Conservation (phyloP, 2,888 invertebrate species). For the Leptodirus hochenwartii region DNA sequence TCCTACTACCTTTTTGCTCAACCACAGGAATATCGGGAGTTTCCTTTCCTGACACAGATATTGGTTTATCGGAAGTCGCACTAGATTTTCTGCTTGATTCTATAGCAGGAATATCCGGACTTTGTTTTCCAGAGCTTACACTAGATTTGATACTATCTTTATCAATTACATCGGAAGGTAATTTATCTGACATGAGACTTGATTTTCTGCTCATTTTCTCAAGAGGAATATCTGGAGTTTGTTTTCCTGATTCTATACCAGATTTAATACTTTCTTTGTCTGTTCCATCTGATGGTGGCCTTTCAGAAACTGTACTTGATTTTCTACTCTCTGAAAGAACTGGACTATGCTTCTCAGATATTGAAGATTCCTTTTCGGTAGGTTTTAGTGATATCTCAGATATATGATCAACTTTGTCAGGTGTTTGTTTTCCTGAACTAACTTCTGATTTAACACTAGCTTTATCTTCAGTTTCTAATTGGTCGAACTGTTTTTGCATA, state of each 20-base stretch:
- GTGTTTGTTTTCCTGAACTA: slow-evolving; percentile 7
- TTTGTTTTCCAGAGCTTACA: neutral
- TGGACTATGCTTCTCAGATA: neutral
- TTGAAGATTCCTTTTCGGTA: neutral
- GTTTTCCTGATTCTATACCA: slow-evolving; percentile 8
- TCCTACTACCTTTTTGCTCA: too few species aligned
- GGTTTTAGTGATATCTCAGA: neutral
- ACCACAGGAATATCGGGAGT: too few species aligned
- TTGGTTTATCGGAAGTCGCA: neutral
- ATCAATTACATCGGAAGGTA: neutral
- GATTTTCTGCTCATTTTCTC: slow-evolving; percentile 7
- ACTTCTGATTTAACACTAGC: too few species aligned
- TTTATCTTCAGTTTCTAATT: too few species aligned
- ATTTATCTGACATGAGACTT: neutral
- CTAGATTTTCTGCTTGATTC: slow-evolving; percentile 1
- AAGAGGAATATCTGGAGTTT: slow-evolving; percentile 5
- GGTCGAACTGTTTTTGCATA: too few species aligned
- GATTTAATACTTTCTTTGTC: neutral
- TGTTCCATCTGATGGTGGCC: neutral
- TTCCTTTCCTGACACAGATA: neutral
- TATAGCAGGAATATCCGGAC: neutral
- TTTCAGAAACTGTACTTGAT: neutral
- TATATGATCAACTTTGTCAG: slow-evolving; percentile 7
- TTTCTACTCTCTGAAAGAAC: neutral
- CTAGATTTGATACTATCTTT: neutral